Conservation (phyloP, 2,113 vertebrate species). For the Ceyx margarethae region DNA sequence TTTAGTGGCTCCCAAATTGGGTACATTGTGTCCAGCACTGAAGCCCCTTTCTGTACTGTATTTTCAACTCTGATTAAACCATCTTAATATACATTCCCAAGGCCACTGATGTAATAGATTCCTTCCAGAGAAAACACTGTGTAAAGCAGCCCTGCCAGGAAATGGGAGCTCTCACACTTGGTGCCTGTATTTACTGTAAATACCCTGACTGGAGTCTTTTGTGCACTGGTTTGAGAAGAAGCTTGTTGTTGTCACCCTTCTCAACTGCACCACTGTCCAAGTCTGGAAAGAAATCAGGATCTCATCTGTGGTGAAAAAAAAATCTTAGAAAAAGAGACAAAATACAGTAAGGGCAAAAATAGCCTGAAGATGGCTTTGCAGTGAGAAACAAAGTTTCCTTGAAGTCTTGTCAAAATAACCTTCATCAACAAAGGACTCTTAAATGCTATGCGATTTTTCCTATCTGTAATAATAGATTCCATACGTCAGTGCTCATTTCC, state of each 20-base stretch:
- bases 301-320: not conserved
- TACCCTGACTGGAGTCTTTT: constrained; percentile 66
- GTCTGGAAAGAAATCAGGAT: constrained; percentile 28
- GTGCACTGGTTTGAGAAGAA: constrained; percentile 35
- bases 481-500: not conserved
- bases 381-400: constrained; percentile 11
- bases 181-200: constrained; percentile 54
- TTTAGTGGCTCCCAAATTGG: not conserved
- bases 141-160: constrained; percentile 10
- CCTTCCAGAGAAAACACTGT: constrained; percentile 34
- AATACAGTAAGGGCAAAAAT: constrained; percentile 27
- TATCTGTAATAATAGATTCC: not conserved
- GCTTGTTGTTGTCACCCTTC: constrained; percentile 55
- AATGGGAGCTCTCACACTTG: not conserved
- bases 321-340: not conserved
- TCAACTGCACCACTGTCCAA: constrained; percentile 60
- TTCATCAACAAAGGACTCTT: constrained; percentile 8
- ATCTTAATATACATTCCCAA: constrained; percentile 9
- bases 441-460: not conserved
- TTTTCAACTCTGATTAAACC: constrained; percentile 51
- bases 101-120: constrained; percentile 61
- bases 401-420: constrained; percentile 32
- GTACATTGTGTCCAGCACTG: constrained; percentile 34
- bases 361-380: constrained; percentile 22
- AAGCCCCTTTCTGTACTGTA: constrained; percentile 58